Conservation (phyloP, 2,797 vertebrate genomes). For the Chelmon rostratus region DNA sequence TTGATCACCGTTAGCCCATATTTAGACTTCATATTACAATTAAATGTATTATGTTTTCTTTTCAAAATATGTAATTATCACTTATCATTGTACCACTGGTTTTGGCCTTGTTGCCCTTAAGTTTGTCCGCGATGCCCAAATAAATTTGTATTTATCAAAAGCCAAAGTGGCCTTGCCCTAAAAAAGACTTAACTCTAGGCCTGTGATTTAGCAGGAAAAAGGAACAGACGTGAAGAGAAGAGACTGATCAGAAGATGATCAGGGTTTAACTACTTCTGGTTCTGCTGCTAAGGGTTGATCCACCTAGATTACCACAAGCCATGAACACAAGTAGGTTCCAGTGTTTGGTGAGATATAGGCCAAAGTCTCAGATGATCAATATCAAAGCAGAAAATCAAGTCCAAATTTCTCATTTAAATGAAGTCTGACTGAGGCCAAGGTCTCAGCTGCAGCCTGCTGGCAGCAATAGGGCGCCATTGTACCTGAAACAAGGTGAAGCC, state of each 20-base stretch:
- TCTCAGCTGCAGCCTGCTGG: not conserved
- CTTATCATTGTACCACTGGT: no score
- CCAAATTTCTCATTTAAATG: not conserved
- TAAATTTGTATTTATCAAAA: no score
- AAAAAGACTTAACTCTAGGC: no score
- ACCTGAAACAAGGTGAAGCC: constrained; percentile 99
- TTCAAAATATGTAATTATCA: no score
- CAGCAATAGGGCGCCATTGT: constrained; percentile 14
- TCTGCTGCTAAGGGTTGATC: constrained; percentile 32
- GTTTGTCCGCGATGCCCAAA: no score
- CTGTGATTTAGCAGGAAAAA: not conserved
- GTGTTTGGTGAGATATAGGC: not conserved
- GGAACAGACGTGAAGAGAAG: not conserved
- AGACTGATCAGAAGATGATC: not conserved
- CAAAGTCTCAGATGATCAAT: not conserved
- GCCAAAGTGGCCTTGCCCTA: no score
- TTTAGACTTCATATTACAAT: no score
- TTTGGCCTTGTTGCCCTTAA: no score
- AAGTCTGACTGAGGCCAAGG: not conserved
- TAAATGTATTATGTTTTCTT: no score
- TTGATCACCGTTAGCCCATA: no score
- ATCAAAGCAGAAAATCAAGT: not conserved
- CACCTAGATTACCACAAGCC: not conserved
- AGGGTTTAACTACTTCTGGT: not conserved
- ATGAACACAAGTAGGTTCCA: not conserved